A percentile compares a stretch with the other conserved stretches of the same genome.
Evolutionary conservation across 2,113 vertebrate genomes (phyloP).

Genomic region (Sterna hirundo): DNA sequence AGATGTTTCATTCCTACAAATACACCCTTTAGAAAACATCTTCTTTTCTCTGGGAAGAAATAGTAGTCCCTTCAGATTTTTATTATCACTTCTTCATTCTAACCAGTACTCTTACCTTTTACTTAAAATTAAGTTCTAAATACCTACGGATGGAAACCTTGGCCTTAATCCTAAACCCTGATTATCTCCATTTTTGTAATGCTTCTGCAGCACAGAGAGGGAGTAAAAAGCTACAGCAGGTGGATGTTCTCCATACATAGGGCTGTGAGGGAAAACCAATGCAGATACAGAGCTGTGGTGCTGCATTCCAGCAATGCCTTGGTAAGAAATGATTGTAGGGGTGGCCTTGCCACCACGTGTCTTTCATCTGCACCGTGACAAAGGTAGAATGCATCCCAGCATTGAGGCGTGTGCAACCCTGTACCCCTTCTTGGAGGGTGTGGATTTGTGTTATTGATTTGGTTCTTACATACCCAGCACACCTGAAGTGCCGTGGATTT

Average conservation of each 20-base stretch:
- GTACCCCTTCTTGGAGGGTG: neutral
- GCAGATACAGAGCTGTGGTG: neutral
- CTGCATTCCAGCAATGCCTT: neutral
- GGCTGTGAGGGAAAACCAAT: neutral
- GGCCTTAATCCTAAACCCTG: neutral
- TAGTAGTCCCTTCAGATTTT: neutral
- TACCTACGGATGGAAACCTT: neutral
- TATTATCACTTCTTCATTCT: neutral
- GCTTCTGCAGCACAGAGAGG: neutral
- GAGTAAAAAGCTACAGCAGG: neutral
- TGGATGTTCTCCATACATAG: neutral
- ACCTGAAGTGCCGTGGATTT: neutral
- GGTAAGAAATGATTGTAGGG: neutral
- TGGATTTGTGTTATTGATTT: neutral
- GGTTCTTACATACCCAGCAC: neutral
- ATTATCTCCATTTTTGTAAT: neutral
- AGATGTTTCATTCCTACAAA: neutral
- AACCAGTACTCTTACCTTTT: neutral
- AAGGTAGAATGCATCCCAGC: neutral
- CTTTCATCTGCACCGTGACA: neutral
- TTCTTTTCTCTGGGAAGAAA: neutral
- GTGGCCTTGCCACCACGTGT: rapidly evolving
- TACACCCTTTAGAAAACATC: neutral
- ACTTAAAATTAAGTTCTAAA: neutral
- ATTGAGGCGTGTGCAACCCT: neutral